Conservation (phyloP, 1,140 invertebrate genomes). For the Pseudomyrmex pallidus region DNA sequence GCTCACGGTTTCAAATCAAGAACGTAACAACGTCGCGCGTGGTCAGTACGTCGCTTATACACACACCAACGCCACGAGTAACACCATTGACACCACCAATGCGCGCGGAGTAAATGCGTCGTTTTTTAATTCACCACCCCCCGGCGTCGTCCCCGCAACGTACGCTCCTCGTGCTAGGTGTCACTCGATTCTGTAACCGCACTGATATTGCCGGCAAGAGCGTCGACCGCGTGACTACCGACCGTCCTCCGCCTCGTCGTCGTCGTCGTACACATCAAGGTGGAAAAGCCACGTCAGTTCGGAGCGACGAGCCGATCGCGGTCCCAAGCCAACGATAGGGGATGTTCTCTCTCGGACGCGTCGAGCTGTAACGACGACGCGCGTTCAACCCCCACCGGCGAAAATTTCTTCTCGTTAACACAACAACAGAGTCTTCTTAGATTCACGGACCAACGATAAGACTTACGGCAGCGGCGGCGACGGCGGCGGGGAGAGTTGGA, state of each 20-base stretch:
- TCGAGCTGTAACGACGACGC: slow-evolving; percentile 9
- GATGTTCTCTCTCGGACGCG: neutral
- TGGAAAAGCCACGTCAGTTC: slow-evolving; percentile 42
- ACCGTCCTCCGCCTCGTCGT: slow-evolving; percentile 64
- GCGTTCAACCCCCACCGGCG: slow-evolving; percentile 16
- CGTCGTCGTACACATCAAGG: slow-evolving; percentile 75
- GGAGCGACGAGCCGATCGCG: slow-evolving; percentile 5
- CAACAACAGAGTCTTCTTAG: neutral
- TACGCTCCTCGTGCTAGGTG: slow-evolving; percentile 74
- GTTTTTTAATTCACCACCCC: slow-evolving; percentile 31
- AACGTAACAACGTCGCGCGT: slow-evolving; percentile 18
- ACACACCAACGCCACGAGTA: slow-evolving; percentile 48
- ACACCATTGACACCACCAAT: slow-evolving; percentile 55
- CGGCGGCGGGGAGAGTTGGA: neutral
- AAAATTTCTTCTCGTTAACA: slow-evolving; percentile 26
- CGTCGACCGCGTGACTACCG: slow-evolving; percentile 73
- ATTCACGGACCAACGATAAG: neutral
- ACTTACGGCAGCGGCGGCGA: neutral
- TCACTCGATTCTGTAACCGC: slow-evolving; percentile 56
- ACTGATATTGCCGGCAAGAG: slow-evolving; percentile 60
- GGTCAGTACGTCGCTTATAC: slow-evolving; percentile 56
- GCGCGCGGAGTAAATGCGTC: slow-evolving; percentile 16
- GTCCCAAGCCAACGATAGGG: neutral
- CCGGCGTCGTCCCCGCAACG: slow-evolving; percentile 54
- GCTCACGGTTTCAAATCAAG: neutral